Conservation (phyloP, 1,140 invertebrate genomes). For the Amphibalanus amphitrite region DNA sequence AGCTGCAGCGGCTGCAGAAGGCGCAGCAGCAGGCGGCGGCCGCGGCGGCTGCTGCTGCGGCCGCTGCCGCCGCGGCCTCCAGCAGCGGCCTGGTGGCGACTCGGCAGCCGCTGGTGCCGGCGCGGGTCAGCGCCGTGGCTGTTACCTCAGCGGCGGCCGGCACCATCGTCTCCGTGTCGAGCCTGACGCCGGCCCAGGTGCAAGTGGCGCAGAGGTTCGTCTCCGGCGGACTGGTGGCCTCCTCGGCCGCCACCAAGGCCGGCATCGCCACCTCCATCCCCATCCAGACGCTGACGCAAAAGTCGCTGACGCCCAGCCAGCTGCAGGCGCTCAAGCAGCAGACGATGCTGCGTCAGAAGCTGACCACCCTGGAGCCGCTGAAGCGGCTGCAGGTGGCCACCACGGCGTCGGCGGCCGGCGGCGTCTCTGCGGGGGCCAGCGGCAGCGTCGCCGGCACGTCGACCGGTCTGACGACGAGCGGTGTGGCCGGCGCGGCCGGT, state of each 20-base stretch:
- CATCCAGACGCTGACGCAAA: slow-evolving; percentile 23
- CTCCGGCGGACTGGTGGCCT: slow-evolving; percentile 10
- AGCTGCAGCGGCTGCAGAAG: slow-evolving; percentile 10
- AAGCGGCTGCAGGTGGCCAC: slow-evolving; percentile 21
- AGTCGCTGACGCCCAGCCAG: slow-evolving; percentile 35
- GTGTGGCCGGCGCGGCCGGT: slow-evolving; percentile 14
- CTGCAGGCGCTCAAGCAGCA: slow-evolving; percentile 34
- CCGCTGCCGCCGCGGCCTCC: slow-evolving; percentile 8
- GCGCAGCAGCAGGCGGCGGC: slow-evolving; percentile 14
- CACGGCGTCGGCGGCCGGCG: slow-evolving; percentile 17
- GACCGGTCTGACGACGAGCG: slow-evolving; percentile 5
- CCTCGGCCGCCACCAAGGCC: slow-evolving; percentile 6
- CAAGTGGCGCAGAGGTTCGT: slow-evolving; percentile 21
- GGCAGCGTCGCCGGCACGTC: slow-evolving; percentile 1
- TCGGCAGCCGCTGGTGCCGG: slow-evolving; percentile 5
- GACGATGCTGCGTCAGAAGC: slow-evolving; percentile 26
- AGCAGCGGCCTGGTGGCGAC: slow-evolving; percentile 8
- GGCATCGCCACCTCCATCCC: slow-evolving; percentile 12
- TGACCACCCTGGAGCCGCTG: slow-evolving; percentile 18
- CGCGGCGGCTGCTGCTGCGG: slow-evolving; percentile 11
- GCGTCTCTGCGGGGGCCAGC: slow-evolving; percentile 20
- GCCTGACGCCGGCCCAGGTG: slow-evolving; percentile 23
- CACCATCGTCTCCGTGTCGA: slow-evolving; percentile 25
- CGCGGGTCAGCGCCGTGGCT: slow-evolving; percentile 6
- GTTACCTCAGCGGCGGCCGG: slow-evolving; percentile 12